Evolutionary conservation across 1,140 invertebrate genomes (phyloP), one percentile per base, ranked within the genome.

Genomic region (Oedothorax gibbosus): DNA sequence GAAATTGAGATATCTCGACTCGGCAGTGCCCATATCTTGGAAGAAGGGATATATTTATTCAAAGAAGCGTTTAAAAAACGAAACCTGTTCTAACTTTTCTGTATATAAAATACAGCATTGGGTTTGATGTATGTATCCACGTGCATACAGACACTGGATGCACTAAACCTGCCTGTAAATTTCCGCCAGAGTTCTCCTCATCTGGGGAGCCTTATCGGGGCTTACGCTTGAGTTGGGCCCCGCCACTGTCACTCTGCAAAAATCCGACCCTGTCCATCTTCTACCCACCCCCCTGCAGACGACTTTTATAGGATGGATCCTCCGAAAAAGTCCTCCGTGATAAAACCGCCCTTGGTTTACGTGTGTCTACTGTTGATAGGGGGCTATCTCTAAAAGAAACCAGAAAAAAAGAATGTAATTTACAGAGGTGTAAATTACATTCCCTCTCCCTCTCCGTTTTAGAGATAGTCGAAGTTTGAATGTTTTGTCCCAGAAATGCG

Each of bases 381-480:
- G 12, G 18, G 78, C 78, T 81, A 71, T 81, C 68, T 81, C 51
- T 64, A 71, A 79, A 81, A 81, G 49, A 81, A 71, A 15, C 12
- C 15, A 18, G 50, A 11, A 51, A 7, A 68, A 8, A 20, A 54
- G 64, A 81, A 71, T 49, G 68, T 81, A 81, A 81, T 81, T 81
- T 81, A 81, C 78, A 81, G 78, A 81, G 78, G 78, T 81, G 78
- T 81, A 81, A 81, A 81, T 81, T 81, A 81, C 66, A 62, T 20
- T 66, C 35, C 35, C 35, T 35, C 35, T 35, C 35, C 51, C 50
- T 60, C 77, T 0, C 49, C 73, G 54, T 76, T 76, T 21, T 12
- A 66, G 77, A 79, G 35, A 75, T 57, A 57, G 18, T 75, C 11
- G 72, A 75, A 75, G 54, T 75, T 71, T 35, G 21, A 14, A 35